Conservation (phyloP, 2,113 vertebrate genomes). For the Scomber colias region DNA sequence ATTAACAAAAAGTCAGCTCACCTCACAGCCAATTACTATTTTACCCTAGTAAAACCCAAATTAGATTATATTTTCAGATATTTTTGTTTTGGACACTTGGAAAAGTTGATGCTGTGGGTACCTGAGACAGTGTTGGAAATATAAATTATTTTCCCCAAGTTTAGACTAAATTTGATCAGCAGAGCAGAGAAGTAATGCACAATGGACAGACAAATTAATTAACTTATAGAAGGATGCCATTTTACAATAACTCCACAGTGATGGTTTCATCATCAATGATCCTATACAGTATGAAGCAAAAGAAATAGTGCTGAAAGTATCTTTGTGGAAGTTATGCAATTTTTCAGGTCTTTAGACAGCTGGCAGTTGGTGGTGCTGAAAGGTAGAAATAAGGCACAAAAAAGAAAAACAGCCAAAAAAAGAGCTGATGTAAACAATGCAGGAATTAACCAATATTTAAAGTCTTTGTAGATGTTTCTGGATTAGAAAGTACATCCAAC, state of each 20-base stretch:
- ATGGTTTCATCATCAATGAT: neutral
- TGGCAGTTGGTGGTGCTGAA: too few relatives aligned
- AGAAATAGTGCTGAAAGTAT: too few relatives aligned
- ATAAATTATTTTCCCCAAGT: neutral
- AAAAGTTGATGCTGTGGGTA: neutral
- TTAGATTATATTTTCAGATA: neutral
- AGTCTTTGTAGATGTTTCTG: too few relatives aligned
- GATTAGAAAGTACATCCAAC: too few relatives aligned
- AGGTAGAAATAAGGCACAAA: too few relatives aligned
- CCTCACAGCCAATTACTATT: neutral
- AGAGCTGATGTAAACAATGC: too few relatives aligned
- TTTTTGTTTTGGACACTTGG: neutral
- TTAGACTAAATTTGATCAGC: neutral
- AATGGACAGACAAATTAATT: too few relatives aligned
- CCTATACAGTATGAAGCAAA: neutral
- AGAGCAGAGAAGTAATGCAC: neutral
- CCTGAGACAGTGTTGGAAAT: neutral
- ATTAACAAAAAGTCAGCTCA: slow-evolving; percentile 3
- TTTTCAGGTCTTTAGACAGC: too few relatives aligned
- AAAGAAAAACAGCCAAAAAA: too few relatives aligned
- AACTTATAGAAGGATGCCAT: too few relatives aligned
- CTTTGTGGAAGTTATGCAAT: too few relatives aligned
- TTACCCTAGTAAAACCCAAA: neutral
- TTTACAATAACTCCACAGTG: neutral
- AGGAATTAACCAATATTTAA: too few relatives aligned